Percentiles rank a stretch among this genome's conserved stretches.
Evolutionary conservation across 2,797 vertebrate species (phyloP).

Genomic region (Dromococcyx pavoninus): DNA sequence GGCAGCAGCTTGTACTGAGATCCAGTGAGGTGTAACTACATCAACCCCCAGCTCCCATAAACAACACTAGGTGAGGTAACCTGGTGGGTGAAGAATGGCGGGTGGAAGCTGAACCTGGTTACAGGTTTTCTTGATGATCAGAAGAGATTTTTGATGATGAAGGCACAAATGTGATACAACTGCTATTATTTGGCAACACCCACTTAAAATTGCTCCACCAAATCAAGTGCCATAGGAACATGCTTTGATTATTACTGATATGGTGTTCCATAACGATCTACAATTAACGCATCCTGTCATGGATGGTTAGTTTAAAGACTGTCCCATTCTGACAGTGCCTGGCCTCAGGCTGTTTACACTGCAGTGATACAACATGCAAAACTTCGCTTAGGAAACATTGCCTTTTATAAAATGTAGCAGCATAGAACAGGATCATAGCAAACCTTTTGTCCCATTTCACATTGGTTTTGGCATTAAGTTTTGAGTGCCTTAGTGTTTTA

Average conservation of each 20-base stretch:
- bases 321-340: neutral
- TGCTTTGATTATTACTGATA: neutral
- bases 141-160: neutral
- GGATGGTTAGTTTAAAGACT: neutral
- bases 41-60: neutral
- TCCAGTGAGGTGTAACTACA: neutral
- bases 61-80: neutral
- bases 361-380: neutral
- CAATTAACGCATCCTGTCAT: neutral
- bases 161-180: neutral
- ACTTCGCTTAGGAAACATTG: neutral
- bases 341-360: neutral
- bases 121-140: neutral
- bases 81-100: neutral
- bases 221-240: neutral
- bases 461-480: neutral
- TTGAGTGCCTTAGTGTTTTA: neutral
- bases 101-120: neutral
- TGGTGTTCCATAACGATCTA: rapidly evolving
- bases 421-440: neutral
- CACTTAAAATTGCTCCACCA: neutral
- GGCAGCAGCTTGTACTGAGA: neutral
- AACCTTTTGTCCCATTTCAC: neutral
- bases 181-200: neutral
- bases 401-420: neutral